phyloP scores from a whole-genome alignment of 2,888 invertebrate genomes.

The Machimus rusticus region DNA sequence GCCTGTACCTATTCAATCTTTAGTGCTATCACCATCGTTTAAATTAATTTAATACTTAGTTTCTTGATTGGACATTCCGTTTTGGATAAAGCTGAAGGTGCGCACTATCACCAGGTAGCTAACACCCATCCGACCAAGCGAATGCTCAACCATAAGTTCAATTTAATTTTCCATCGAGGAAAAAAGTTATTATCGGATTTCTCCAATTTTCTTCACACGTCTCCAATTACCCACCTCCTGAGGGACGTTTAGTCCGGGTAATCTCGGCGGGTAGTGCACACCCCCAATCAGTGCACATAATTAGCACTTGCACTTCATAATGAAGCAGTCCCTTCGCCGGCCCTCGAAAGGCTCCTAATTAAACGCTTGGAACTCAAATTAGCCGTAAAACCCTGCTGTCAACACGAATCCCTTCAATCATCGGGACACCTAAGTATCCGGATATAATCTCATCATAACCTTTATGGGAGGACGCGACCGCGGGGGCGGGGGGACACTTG shows the following conservation, averaged over 20 bases:
- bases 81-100: neutral
- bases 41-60: too few species aligned
- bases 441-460: slow-evolving; percentile 30
- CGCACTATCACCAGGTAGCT: neutral
- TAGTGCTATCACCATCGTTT: too few species aligned
- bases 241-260: neutral
- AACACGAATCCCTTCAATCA: slow-evolving; percentile 35
- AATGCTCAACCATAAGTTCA: neutral
- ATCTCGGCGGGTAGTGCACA: neutral
- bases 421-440: slow-evolving; percentile 16
- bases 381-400: slow-evolving; percentile 22
- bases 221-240: neutral
- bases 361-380: slow-evolving; percentile 24
- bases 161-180: neutral
- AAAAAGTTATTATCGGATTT: neutral
- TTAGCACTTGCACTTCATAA: neutral
- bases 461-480: neutral
- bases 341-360: neutral
- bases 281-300: neutral
- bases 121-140: too few species aligned
- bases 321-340: neutral
- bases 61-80: neutral
- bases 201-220: neutral
- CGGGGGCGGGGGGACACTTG: neutral
- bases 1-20: too few species aligned